Base-by-base conservation (phyloP, 2,113 vertebrate species). In the Psophia crepitans region DNA sequence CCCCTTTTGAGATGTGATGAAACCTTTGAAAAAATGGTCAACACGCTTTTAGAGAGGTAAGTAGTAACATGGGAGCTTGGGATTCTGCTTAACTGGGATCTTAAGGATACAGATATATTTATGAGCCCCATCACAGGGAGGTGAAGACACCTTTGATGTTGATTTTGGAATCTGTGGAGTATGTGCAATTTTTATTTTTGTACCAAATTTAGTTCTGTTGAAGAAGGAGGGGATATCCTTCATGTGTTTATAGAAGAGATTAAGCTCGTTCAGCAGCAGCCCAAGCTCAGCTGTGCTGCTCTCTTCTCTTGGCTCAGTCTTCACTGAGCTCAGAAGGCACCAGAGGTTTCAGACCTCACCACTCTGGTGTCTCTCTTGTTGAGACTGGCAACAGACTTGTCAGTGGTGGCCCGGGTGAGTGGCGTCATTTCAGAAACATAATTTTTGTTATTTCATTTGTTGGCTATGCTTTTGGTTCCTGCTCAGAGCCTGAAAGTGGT, bases 1-100 rank as follows among this genome's bases (percentile, higher is more conserved):
- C 99, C 99, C 33, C 99, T 99, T 75, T 96, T 99, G 88, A 98
- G 99, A 91, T 99, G 99, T 87, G 99, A 99, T 43, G 99, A 99
- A 83, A 99, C 99, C 6, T 99, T 99, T 90, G 99, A 99, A 98
- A 99, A 99, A 97, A 99, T 99, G 99, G 99, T 99, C 96, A 99
- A 97, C 97, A 99, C 99, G 0, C 98, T 99, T 65, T 93, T 99
- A 95, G 99, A 99, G 83, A 99, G 99, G 99, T 99, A 97, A 98
- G 93, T 75, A 65, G 43, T 66, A 60, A 83, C 33, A 20, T 28
- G 41, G 54, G n/a, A 96, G 30, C 53, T 66, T 78, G 54, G 7
- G 44, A 49, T 88, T 84, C 57, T 84, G 74, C 75, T 68, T 63
- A 33, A 23, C 4, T 75, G 24, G 46, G 20, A 46, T 79, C 70